Base-by-base conservation (phyloP, 2,888 invertebrate species). In the Resseliella maxima region DNA sequence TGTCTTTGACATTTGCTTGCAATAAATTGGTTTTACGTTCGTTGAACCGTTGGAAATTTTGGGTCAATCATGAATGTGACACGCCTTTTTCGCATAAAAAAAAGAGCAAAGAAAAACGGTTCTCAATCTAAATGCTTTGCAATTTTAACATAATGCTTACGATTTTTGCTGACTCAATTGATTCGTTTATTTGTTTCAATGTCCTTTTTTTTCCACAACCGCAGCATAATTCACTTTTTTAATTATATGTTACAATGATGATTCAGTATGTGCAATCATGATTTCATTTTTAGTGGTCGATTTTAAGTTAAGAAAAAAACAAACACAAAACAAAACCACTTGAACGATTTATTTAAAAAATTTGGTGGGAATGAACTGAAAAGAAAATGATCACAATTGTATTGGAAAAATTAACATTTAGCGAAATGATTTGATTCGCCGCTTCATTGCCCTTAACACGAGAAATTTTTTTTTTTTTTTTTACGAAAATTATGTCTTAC, bases 161-260 rank as follows among this genome's bases (percentile, higher is more conserved):
- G 31, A 36, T 83, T 85, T 72, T 85, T 86, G 45, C 59, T 86
- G 86, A 54, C 83, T 83, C 83, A 12, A n/a, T 86, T 46, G 86
- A 86, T 86, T 86, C 86, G 35, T 64, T 86, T 85, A 15, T 27
- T 85, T 85, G 31, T 45, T 50, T 18, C 0, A 5, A 27, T 85
- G 8, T 21, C 0, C 24, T 45, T 50, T 31, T 72, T 31, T 72
- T 15, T 72, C 31, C 31, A 18, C 1, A 5, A 0, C 31, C 15
- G 72, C 72, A 27, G 31, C 72, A 72, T 31, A 72, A 72, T 12
- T 31, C 72, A 31, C 12, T 72, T 72, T 72, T 72, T 72, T 72
- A 72, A 72, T 72, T 72, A 35, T 72, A 72, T 31, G 15, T 31
- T 35, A 35, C 15, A n/a, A 31, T 72, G 15, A 31, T 15, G 12